phyloP scores from a whole-genome alignment of 2,888 invertebrate genomes.

The Lasioglossum pauxillum region DNA sequence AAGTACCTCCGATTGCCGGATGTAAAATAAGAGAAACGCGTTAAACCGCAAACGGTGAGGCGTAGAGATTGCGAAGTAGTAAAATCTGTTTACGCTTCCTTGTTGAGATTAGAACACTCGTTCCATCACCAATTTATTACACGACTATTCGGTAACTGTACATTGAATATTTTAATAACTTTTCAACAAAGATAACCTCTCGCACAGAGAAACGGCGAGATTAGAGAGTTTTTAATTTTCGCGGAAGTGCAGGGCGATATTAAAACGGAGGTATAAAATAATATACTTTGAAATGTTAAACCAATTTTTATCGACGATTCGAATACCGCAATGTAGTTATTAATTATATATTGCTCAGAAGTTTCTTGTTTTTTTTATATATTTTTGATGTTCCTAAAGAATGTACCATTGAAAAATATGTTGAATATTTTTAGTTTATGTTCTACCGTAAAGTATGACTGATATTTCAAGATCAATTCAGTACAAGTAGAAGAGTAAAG shows the following conservation, averaged over 20 bases:
- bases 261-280: neutral
- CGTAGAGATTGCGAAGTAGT: conserved; percentile 21
- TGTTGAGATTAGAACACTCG: conserved; percentile 15
- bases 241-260: neutral
- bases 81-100: conserved; percentile 40
- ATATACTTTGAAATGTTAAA: neutral
- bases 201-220: neutral
- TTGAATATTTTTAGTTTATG: neutral
- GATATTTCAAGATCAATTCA: neutral
- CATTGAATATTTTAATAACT: conserved; percentile 6
- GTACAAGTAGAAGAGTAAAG: neutral
- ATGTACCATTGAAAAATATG: neutral
- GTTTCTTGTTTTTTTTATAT: neutral
- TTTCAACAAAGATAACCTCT: neutral
- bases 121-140: conserved; percentile 1
- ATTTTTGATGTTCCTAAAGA: neutral
- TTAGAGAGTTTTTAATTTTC: neutral
- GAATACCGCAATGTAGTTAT: too few species aligned
- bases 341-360: neutral
- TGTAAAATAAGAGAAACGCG: conserved; percentile 43
- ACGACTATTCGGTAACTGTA: neutral
- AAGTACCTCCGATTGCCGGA: conserved; percentile 41
- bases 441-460: neutral
- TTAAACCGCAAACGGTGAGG: conserved; percentile 46
- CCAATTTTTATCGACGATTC: neutral